These are phyloP conservation scores for Sturmia bella DNA, from an alignment of 2,888 invertebrate species.

Conservation along the genomic window DNA sequence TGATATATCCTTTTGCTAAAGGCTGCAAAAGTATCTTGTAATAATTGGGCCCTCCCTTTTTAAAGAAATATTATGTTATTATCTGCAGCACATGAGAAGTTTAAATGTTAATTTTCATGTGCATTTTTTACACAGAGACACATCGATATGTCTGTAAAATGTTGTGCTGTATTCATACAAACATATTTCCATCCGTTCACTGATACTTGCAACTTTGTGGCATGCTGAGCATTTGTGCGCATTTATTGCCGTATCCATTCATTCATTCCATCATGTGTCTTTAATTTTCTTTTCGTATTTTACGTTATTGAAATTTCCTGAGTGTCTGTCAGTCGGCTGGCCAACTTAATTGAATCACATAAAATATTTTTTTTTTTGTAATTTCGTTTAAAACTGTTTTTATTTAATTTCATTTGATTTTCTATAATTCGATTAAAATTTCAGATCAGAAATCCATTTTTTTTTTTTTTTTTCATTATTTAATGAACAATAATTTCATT, in stretches of 20 bases:
- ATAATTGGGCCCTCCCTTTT: no score
- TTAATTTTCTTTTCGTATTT: background rate
- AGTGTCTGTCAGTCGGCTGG: conserved; percentile 57
- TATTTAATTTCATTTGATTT: conserved; percentile 51
- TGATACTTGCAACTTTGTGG: conserved; percentile 21
- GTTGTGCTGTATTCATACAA: background rate
- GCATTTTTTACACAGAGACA: no score
- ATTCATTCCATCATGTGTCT: background rate
- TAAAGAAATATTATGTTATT: no score
- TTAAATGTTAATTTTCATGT: no score
- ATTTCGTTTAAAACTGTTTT: conserved; percentile 21
- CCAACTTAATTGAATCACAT: conserved; percentile 57
- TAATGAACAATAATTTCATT: conserved; percentile 36
- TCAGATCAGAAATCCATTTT: conserved; percentile 61
- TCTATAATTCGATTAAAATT: conserved; percentile 52
- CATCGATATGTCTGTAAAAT: background rate
- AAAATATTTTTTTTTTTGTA: conserved; percentile 55
- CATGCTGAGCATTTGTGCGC: background rate
- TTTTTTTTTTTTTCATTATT: conserved; percentile 58
- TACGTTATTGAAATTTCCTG: conserved; percentile 61
- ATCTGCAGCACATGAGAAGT: no score
- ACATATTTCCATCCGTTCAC: background rate
- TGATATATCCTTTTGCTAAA: no score
- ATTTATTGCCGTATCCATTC: background rate
- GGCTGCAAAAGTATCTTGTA: no score